These are phyloP conservation scores for Rhopilema esculentum DNA, from an alignment of 30 jellyfish, hydroid and myxozoan genomes.

Conservation along the genomic window DNA sequence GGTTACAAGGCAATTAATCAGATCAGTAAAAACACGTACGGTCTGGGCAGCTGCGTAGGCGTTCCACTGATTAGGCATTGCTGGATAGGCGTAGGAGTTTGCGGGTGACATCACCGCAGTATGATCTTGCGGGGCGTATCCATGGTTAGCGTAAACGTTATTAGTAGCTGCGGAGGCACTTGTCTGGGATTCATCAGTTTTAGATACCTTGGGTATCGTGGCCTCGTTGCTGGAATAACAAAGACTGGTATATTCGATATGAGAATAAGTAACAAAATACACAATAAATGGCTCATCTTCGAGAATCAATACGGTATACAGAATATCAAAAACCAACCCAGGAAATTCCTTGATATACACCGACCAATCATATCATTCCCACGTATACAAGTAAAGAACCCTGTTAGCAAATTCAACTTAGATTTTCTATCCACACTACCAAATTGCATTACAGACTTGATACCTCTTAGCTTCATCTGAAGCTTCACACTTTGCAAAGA, in stretches of 20 bases:
- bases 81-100: slow-evolving; percentile 32
- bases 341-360: no score
- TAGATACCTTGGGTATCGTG: slow-evolving; percentile 9
- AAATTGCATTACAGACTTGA: no score
- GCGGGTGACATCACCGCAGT: slow-evolving; percentile 22
- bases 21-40: no score
- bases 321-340: no score
- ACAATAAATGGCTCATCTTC: neutral
- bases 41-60: slow-evolving; percentile 59
- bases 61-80: slow-evolving; percentile 58
- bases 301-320: neutral
- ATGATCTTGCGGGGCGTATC: slow-evolving; percentile 15
- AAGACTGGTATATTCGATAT: no score
- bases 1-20: no score
- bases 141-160: slow-evolving; percentile 4
- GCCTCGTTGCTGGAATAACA: neutral
- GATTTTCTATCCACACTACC: no score
- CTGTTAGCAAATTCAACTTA: no score
- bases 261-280: neutral
- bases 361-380: no score
- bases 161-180: neutral
- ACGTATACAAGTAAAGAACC: no score
- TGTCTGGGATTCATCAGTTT: slow-evolving; percentile 14
- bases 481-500: no score
- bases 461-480: no score